Conservation (phyloP, 2,797 vertebrate species). For the Erpetoichthys calabaricus region DNA sequence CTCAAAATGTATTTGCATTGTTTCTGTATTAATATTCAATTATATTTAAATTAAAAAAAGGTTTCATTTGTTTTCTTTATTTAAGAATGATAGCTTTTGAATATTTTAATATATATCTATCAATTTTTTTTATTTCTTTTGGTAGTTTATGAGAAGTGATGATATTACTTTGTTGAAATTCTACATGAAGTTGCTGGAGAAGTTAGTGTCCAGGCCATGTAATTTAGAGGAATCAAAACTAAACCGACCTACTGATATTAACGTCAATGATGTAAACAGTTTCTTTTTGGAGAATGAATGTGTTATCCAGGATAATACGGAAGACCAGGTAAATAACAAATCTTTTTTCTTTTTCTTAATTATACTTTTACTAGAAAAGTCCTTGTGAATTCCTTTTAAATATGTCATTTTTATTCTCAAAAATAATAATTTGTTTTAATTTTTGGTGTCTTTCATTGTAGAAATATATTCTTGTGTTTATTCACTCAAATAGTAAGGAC, state of each 20-base stretch:
- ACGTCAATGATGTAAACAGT: slow-evolving; percentile 28
- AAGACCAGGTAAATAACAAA: slow-evolving; percentile 51
- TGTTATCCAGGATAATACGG: slow-evolving; percentile 25
- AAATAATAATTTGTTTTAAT: too few species aligned
- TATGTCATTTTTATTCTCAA: too few species aligned
- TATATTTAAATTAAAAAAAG: too few species aligned
- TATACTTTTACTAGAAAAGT: too few species aligned
- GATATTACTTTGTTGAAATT: slow-evolving; percentile 34
- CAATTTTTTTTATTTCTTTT: slow-evolving; percentile 10
- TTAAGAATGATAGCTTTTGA: too few species aligned
- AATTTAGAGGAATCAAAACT: slow-evolving; percentile 22
- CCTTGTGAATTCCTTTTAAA: too few species aligned
- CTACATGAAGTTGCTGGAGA: slow-evolving; percentile 50
- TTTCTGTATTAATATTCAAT: too few species aligned
- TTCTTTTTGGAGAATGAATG: slow-evolving; percentile 58
- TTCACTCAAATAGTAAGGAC: too few species aligned
- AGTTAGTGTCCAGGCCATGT: slow-evolving; percentile 42
- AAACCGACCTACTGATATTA: slow-evolving; percentile 20
- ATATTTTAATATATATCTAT: not conserved
- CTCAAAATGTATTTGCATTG: too few species aligned
- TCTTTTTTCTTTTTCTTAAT: not conserved
- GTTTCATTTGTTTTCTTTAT: too few species aligned
- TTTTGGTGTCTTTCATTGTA: too few species aligned
- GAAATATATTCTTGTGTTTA: too few species aligned
- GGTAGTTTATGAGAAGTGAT: slow-evolving; percentile 35